phyloP scores from a whole-genome alignment of 1,140 invertebrate genomes.

The Bicyclus anynana region DNA sequence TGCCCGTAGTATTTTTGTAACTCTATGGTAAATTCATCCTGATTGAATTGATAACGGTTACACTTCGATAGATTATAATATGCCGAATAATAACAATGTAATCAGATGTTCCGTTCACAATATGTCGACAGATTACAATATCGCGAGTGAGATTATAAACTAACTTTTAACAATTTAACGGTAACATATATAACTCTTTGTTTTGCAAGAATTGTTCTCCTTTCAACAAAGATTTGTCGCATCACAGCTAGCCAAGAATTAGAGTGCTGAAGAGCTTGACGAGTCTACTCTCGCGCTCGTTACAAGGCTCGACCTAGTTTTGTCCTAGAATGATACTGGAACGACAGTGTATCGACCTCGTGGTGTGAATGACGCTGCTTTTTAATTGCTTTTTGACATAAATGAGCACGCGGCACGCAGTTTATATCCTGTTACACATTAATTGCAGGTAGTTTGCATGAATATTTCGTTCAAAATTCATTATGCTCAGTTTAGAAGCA shows the following conservation, averaged over 20 bases:
- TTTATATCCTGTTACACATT: neutral
- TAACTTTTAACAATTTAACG: too few species aligned
- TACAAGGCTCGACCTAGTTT: slow-evolving; percentile 54
- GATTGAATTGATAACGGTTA: too few species aligned
- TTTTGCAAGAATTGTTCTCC: neutral
- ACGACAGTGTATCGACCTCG: slow-evolving; percentile 27
- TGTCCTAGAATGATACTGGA: slow-evolving; percentile 33
- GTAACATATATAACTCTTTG: too few species aligned
- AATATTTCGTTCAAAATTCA: too few species aligned
- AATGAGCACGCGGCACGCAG: neutral
- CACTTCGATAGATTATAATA: too few species aligned
- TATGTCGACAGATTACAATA: too few species aligned
- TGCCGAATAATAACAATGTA: too few species aligned
- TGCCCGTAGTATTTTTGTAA: too few species aligned
- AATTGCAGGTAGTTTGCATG: neutral
- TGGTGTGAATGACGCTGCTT: neutral
- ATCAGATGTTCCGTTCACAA: too few species aligned
- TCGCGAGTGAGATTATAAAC: too few species aligned
- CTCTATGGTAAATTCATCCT: too few species aligned
- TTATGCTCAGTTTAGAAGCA: too few species aligned
- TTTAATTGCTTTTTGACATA: neutral
- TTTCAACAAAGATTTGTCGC: slow-evolving; percentile 6
- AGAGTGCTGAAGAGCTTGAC: slow-evolving; percentile 16
- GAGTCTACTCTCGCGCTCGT: slow-evolving; percentile 28
- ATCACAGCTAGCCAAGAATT: slow-evolving; percentile 17